Evolutionary conservation across 1,140 invertebrate genomes (phyloP).

Genomic region (Hesperophylax magnus): DNA sequence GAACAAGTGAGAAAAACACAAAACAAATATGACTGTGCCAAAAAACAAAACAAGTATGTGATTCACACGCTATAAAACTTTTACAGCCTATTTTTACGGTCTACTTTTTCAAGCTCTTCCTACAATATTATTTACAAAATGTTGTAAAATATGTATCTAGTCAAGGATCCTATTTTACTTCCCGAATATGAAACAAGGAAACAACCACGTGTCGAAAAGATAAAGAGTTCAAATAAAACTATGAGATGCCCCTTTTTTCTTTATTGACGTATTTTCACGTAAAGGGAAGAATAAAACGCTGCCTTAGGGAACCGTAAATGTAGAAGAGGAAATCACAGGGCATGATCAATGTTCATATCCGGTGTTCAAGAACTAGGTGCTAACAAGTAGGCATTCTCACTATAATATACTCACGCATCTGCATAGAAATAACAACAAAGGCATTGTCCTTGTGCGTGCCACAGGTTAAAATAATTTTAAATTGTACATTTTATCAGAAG

Average conservation of each 20-base stretch:
- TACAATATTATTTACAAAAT: slow-evolving; percentile 3
- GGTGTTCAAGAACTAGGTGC: not conserved
- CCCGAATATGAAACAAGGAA: slow-evolving; percentile 4
- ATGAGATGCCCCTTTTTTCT: slow-evolving; percentile 20
- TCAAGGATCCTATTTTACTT: slow-evolving; percentile 8
- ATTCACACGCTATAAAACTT: not conserved
- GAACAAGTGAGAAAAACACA: too few species aligned
- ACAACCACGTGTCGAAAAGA: not conserved
- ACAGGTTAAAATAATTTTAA: too few species aligned
- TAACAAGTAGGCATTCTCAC: too few species aligned
- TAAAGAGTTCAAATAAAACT: slow-evolving; percentile 8
- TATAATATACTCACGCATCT: too few species aligned
- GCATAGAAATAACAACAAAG: too few species aligned
- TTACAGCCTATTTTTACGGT: not conserved
- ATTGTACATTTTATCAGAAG: too few species aligned
- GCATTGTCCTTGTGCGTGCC: too few species aligned
- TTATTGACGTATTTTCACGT: slow-evolving; percentile 23
- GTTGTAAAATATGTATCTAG: slow-evolving; percentile 1
- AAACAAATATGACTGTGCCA: too few species aligned
- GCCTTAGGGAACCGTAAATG: slow-evolving; percentile 11
- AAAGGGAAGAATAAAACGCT: slow-evolving; percentile 33
- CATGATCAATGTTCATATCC: slow-evolving; percentile 27
- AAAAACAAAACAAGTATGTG: not conserved
- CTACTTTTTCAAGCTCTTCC: not conserved
- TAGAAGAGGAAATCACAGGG: slow-evolving; percentile 14